A percentile compares a stretch with the other conserved stretches of the same genome.
These are phyloP conservation scores for Enteromius radiatus DNA, from an alignment of 2,797 vertebrate species.

Conservation along the genomic window DNA sequence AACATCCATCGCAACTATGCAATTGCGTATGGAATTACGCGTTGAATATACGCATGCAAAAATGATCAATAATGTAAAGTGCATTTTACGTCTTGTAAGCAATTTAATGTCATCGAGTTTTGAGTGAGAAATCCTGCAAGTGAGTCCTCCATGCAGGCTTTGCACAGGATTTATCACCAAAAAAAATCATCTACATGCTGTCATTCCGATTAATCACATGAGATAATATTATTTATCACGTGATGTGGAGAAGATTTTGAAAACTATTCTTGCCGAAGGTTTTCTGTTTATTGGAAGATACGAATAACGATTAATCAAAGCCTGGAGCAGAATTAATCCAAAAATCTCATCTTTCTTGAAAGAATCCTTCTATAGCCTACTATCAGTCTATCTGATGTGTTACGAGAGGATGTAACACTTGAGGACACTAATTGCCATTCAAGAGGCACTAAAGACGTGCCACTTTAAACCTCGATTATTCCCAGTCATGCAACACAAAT, in stretches of 20 bases:
- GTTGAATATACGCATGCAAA: neutral
- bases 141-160: neutral
- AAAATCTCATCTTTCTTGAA: conserved; percentile 64
- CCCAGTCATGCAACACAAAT: conserved; percentile 98
- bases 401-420: conserved; percentile 77
- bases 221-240: conserved; percentile 27
- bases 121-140: neutral
- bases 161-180: conserved; percentile 4
- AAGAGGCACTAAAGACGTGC: conserved; percentile 85
- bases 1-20: neutral
- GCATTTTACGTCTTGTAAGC: neutral
- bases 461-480: conserved; percentile 93
- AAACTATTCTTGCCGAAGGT: neutral
- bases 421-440: conserved; percentile 86
- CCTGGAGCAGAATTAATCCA: conserved; percentile 8
- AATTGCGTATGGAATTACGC: neutral
- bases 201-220: conserved; percentile 33
- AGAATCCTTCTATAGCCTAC: conserved; percentile 77
- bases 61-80: neutral
- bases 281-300: conserved; percentile 17
- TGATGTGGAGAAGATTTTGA: conserved; percentile 7
- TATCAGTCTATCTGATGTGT: conserved; percentile 79
- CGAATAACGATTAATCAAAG: conserved; percentile 2
- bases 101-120: neutral
- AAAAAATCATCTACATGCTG: conserved; percentile 17